These are phyloP conservation scores for Eilema griseolum DNA, from an alignment of 2,888 invertebrate species.

Conservation along the genomic window DNA sequence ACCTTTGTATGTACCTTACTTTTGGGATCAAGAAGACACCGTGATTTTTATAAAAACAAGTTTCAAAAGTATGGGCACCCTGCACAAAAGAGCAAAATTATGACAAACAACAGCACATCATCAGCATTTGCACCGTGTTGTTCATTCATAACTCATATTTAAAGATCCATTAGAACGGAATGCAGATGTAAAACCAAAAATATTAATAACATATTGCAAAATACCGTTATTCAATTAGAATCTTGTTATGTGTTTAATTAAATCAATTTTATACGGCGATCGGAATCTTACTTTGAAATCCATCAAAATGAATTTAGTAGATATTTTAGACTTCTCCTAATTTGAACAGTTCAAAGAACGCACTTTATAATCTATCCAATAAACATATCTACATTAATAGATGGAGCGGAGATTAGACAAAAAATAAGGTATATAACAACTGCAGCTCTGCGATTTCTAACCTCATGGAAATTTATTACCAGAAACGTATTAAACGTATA, in stretches of 20 bases:
- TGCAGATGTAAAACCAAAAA: constrained; percentile 19
- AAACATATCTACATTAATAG: too few species aligned
- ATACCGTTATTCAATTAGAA: constrained; percentile 32
- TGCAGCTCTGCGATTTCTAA: neutral
- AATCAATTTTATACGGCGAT: constrained; percentile 34
- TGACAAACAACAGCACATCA: neutral
- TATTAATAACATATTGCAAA: constrained; percentile 13
- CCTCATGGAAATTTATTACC: too few species aligned
- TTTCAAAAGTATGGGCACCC: too few species aligned
- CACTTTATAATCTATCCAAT: too few species aligned
- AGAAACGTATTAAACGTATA: too few species aligned
- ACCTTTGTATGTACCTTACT: too few species aligned
- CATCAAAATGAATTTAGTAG: constrained; percentile 10
- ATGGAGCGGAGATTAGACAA: too few species aligned
- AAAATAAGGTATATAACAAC: neutral
- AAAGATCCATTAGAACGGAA: constrained; percentile 10
- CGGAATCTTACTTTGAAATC: constrained; percentile 16
- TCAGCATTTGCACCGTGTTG: neutral
- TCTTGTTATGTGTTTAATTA: constrained; percentile 23
- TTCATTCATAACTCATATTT: neutral
- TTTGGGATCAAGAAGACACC: too few species aligned
- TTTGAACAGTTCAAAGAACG: neutral
- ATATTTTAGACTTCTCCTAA: neutral
- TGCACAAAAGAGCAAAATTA: too few species aligned
- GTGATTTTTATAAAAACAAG: too few species aligned